phyloP scores from a whole-genome alignment of 2,888 invertebrate species.

The Glyphotaelius pellucidus region DNA sequence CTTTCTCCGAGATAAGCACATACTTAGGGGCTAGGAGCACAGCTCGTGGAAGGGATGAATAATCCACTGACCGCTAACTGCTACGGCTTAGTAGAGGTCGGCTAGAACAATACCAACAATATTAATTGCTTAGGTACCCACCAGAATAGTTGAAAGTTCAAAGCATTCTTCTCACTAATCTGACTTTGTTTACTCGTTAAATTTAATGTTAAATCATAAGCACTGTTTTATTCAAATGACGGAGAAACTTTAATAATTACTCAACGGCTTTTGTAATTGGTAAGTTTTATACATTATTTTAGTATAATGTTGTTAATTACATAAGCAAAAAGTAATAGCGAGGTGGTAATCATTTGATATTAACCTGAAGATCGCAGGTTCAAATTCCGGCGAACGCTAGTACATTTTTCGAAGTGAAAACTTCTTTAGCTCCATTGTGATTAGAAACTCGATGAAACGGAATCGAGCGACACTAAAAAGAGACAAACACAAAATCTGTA shows the following conservation, averaged over 20 bases:
- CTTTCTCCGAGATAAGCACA: constrained; percentile 15
- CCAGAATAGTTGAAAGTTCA: constrained; percentile 2
- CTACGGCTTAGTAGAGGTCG: not conserved
- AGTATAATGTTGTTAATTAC: not conserved
- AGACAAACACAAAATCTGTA: too few relatives aligned
- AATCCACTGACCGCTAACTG: constrained; percentile 35
- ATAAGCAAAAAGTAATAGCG: not conserved
- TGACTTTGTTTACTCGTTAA: not conserved
- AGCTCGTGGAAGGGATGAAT: constrained; percentile 1
- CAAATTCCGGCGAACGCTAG: too few relatives aligned
- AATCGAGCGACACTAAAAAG: too few relatives aligned
- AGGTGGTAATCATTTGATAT: too few relatives aligned
- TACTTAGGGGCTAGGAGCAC: constrained; percentile 2
- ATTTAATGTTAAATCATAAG: not conserved
- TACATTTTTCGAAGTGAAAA: too few relatives aligned
- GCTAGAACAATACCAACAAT: constrained; percentile 37
- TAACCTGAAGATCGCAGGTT: too few relatives aligned
- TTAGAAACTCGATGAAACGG: too few relatives aligned
- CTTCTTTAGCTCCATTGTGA: too few relatives aligned
- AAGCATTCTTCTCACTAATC: constrained; percentile 19
- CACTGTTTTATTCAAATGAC: not conserved
- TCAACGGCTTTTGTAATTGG: not conserved
- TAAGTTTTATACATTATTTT: not conserved
- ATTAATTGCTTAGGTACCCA: constrained; percentile 28
- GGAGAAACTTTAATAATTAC: not conserved